Conservation (phyloP, 2,113 vertebrate species). For the Eulacestoma nigropectus region DNA sequence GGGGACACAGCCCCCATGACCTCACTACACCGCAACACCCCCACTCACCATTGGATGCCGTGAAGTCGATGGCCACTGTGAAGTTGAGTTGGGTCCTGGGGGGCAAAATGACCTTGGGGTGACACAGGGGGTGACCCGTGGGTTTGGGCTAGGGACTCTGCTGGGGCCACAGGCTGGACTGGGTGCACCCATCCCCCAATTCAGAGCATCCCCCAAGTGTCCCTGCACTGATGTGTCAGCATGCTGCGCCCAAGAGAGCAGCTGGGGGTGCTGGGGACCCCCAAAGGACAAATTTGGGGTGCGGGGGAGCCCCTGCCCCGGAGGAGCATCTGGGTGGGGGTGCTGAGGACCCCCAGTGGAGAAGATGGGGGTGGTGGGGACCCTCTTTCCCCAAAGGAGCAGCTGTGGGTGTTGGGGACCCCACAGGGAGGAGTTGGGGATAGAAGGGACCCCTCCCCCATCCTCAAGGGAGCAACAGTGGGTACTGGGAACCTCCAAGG, state of each 20-base stretch:
- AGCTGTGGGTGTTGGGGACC: not conserved
- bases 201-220: not conserved
- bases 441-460: not conserved
- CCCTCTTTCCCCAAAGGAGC: not conserved
- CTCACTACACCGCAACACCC: too few species aligned
- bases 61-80: slow-evolving; percentile 96
- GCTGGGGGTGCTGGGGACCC: not conserved
- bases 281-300: not conserved
- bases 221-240: not conserved
- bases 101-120: not conserved
- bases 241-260: not conserved
- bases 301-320: not conserved
- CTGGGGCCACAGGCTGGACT: not conserved
- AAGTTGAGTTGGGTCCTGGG: slow-evolving; percentile 93
- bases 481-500: not conserved
- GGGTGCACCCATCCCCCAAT: not conserved
- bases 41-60: slow-evolving; percentile 91
- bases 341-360: not conserved
- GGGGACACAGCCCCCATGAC: not conserved
- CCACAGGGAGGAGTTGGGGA: not conserved
- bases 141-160: not conserved
- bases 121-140: not conserved
- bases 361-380: not conserved
- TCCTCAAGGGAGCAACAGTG: not conserved
- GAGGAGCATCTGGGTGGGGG: not conserved